Evolutionary conservation across 2,113 vertebrate genomes (phyloP).

Genomic region (Bolborhynchus lineola): DNA sequence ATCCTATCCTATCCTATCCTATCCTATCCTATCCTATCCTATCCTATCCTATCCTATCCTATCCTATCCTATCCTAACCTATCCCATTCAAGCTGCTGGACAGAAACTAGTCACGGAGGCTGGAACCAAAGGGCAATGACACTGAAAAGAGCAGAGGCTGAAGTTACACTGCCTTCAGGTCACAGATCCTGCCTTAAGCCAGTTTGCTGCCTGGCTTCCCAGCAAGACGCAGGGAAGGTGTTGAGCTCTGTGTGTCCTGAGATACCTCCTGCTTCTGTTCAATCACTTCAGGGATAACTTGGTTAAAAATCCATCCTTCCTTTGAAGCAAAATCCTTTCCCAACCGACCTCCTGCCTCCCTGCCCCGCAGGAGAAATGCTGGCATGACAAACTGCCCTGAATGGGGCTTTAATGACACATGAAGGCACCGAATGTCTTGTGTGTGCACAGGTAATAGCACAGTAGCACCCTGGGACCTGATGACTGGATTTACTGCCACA

Average conservation of each 20-base stretch:
- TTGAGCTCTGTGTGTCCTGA: neutral
- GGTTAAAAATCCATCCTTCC: neutral
- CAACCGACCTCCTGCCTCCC: neutral
- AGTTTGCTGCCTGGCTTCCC: neutral
- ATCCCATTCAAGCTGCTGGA: neutral
- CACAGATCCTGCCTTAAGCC: neutral
- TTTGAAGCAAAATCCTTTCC: neutral
- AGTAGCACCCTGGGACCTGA: neutral
- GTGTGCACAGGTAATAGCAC: fast-evolving
- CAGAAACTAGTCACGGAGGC: fast-evolving
- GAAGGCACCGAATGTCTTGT: fast-evolving
- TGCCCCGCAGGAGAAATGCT: neutral
- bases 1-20: too few relatives aligned
- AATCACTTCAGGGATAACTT: neutral
- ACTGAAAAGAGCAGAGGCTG: neutral
- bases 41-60: too few relatives aligned
- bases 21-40: too few relatives aligned
- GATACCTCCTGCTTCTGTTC: neutral
- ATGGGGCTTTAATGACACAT: neutral
- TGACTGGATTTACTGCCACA: too few relatives aligned
- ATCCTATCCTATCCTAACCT: neutral
- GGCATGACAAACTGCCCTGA: neutral
- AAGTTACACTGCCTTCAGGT: neutral
- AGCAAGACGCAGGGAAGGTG: neutral
- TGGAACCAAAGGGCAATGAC: neutral